Conservation (phyloP, 2,888 invertebrate genomes). For the Chloroclystis v-ata region DNA sequence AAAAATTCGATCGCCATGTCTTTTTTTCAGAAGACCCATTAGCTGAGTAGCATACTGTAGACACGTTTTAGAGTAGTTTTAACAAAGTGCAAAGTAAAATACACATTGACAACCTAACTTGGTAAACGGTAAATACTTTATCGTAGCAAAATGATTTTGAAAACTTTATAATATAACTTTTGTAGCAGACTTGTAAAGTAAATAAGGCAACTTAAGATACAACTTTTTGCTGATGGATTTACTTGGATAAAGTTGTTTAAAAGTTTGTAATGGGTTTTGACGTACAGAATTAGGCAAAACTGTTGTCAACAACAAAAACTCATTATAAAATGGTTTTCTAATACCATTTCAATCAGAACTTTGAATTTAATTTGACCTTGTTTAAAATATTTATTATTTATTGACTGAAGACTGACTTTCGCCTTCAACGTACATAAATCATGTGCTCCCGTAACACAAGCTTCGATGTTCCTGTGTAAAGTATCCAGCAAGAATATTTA, state of each 20-base stretch:
- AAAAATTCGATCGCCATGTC: too few species aligned
- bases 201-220: slow-evolving; percentile 10
- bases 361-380: neutral
- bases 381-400: too few species aligned
- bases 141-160: neutral
- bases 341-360: neutral
- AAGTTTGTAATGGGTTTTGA: slow-evolving; percentile 18
- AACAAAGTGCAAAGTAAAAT: too few species aligned
- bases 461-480: too few species aligned
- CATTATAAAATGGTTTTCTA: neutral
- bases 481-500: too few species aligned
- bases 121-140: neutral
- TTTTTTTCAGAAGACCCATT: too few species aligned
- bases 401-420: too few species aligned
- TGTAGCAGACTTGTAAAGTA: slow-evolving; percentile 7
- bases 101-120: too few species aligned
- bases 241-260: slow-evolving; percentile 13
- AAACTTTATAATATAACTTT: slow-evolving; percentile 15
- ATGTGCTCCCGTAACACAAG: too few species aligned
- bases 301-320: slow-evolving; percentile 3
- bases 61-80: too few species aligned
- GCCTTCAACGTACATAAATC: too few species aligned
- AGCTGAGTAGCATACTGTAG: too few species aligned
- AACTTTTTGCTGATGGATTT: slow-evolving; percentile 17
- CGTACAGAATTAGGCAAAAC: neutral